Percentiles rank a stretch among this genome's conserved stretches.
Evolutionary conservation across 1,140 invertebrate species (phyloP).

Genomic region (Solenopsis invicta): DNA sequence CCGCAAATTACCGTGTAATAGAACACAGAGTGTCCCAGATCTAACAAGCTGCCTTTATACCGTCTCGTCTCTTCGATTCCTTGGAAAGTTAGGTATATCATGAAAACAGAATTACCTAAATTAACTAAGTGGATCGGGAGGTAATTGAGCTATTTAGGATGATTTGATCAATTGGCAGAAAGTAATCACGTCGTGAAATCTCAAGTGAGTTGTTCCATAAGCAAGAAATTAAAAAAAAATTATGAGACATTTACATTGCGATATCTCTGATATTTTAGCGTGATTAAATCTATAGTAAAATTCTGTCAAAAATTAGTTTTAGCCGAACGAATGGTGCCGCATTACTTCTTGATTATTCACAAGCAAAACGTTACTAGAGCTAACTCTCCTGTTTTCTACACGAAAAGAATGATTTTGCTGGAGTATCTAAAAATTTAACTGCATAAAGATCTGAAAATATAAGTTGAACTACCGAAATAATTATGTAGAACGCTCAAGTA

Average conservation of each 20-base stretch:
- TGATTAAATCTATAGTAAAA: neutral
- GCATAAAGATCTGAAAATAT: no score
- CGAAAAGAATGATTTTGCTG: no score
- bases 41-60: neutral
- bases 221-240: neutral
- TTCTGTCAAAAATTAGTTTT: neutral
- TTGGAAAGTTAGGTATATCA: neutral
- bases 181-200: neutral
- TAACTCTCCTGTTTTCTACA: no score
- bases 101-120: constrained; percentile 1
- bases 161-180: neutral
- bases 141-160: neutral
- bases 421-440: no score
- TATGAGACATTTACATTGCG: neutral
- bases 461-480: no score
- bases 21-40: neutral
- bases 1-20: constrained; percentile 41
- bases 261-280: neutral
- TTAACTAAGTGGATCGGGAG: neutral
- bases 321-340: neutral
- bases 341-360: constrained; percentile 2
- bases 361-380: neutral
- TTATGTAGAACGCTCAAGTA: no score
- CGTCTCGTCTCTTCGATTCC: neutral
- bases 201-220: neutral